Evolutionary conservation across 2,888 invertebrate genomes (phyloP).

Genomic region (Pristionchus entomophagus): DNA sequence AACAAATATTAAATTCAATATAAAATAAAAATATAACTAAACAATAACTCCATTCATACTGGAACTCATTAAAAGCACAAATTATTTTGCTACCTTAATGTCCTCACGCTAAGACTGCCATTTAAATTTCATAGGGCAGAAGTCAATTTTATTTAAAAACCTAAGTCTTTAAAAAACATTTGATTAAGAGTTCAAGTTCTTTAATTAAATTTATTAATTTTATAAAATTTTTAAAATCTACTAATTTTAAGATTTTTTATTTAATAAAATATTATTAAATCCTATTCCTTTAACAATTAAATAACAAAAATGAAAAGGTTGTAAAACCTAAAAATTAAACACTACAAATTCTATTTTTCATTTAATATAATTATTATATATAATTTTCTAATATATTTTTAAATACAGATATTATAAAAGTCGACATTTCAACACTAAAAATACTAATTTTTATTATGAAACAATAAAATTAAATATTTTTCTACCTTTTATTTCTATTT

Average conservation of each 20-base stretch:
- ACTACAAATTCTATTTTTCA: slow-evolving; percentile 62
- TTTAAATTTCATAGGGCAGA: slow-evolving; percentile 86
- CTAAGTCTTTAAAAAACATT: slow-evolving; percentile 69
- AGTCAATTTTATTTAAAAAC: slow-evolving; percentile 79
- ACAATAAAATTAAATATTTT: slow-evolving; percentile 60
- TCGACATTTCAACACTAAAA: slow-evolving; percentile 63
- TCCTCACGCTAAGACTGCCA: slow-evolving; percentile 87
- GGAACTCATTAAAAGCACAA: slow-evolving; percentile 87
- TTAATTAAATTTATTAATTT: slow-evolving; percentile 57
- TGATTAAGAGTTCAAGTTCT: slow-evolving; percentile 76
- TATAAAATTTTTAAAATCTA: slow-evolving; percentile 58
- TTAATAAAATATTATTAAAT: slow-evolving; percentile 57
- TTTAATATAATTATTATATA: slow-evolving; percentile 53
- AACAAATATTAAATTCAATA: slow-evolving; percentile 63
- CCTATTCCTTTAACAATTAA: slow-evolving; percentile 49
- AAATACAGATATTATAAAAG: slow-evolving; percentile 63
- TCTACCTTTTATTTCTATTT: slow-evolving; percentile 63
- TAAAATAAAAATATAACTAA: slow-evolving; percentile 63
- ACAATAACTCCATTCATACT: slow-evolving; percentile 82
- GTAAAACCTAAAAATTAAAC: slow-evolving; percentile 62
- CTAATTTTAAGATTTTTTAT: slow-evolving; percentile 60
- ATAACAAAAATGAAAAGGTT: slow-evolving; percentile 59
- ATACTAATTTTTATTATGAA: slow-evolving; percentile 61
- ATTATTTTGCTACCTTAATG: slow-evolving; percentile 88
- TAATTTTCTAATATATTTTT: slow-evolving; percentile 64